phyloP scores from a whole-genome alignment of 2,888 invertebrate species.

The Seira sanloemensis region DNA sequence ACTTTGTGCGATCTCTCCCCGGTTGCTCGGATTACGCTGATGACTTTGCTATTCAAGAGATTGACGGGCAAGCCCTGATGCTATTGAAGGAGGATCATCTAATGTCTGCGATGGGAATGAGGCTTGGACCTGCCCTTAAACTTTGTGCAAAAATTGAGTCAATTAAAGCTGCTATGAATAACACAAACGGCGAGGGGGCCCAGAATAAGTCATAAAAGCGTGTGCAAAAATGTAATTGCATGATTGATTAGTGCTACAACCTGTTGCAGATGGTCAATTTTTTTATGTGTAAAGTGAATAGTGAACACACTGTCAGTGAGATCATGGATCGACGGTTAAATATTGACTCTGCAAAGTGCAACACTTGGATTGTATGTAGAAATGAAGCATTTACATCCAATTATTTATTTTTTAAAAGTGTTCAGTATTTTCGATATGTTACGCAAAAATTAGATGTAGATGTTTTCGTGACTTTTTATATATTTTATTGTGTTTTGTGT shows the following conservation, averaged over 20 bases:
- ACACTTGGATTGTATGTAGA: neutral
- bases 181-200: slow-evolving; percentile 44
- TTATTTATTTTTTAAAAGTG: slow-evolving; percentile 30
- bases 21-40: slow-evolving; percentile 95
- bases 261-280: too few relatives aligned
- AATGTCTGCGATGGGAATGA: slow-evolving; percentile 96
- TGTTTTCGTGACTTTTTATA: too few relatives aligned
- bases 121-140: slow-evolving; percentile 95
- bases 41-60: slow-evolving; percentile 95
- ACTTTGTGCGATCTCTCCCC: slow-evolving; percentile 90
- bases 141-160: slow-evolving; percentile 94
- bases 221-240: too few relatives aligned
- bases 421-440: slow-evolving; percentile 33
- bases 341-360: too few relatives aligned
- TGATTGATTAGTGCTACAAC: too few relatives aligned
- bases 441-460: too few relatives aligned
- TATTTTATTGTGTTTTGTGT: too few relatives aligned
- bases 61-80: slow-evolving; percentile 95
- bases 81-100: slow-evolving; percentile 95
- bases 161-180: slow-evolving; percentile 78
- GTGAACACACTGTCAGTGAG: too few relatives aligned
- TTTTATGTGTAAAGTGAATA: too few relatives aligned
- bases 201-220: slow-evolving; percentile 7
- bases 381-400: too few relatives aligned
- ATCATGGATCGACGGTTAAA: too few relatives aligned